A percentile compares a stretch with the other conserved stretches of the same genome.
These are phyloP conservation scores for human (Homo sapiens) DNA, from an alignment of 2,113 vertebrate genomes.

Conservation along the genomic window DNA sequence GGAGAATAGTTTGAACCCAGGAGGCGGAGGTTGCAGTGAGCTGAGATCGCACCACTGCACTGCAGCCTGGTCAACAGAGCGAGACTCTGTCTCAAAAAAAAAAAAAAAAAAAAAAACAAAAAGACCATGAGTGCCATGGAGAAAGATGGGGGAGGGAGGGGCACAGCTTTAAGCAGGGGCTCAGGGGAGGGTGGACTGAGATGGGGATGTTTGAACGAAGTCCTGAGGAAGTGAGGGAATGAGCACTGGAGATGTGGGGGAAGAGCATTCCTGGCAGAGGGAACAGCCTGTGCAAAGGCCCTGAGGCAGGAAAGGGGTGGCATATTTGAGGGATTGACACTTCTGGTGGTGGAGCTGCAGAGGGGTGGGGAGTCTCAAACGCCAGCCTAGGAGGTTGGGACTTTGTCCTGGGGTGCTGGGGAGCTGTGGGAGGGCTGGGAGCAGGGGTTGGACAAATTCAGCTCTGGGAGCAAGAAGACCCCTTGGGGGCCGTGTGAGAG, in stretches of 20 bases:
- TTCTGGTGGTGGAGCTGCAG: neutral
- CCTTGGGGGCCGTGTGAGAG: fast-evolving
- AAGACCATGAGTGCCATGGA: neutral
- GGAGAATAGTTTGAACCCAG: too few relatives aligned
- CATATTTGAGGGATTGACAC: neutral
- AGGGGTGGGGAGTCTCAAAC: neutral
- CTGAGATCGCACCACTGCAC: too few relatives aligned
- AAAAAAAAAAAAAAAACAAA: too few relatives aligned
- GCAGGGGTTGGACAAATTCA: too few relatives aligned
- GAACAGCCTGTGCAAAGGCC: neutral
- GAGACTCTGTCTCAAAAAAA: too few relatives aligned
- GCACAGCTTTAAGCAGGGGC: neutral
- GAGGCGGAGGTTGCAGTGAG: too few relatives aligned
- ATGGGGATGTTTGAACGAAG: neutral
- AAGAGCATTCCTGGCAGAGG: fast-evolving
- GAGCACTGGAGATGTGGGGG: neutral
- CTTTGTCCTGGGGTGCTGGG: neutral
- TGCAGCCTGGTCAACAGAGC: too few relatives aligned
- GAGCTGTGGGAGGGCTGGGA: neutral
- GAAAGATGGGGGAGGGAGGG: neutral
- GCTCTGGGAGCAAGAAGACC: neutral
- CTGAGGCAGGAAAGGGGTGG: neutral
- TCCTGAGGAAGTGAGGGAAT: neutral
- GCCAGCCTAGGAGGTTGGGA: neutral
- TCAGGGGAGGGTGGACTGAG: neutral